Evolutionary conservation across 2,113 vertebrate species (phyloP).

Genomic region (Agelaius tricolor): DNA sequence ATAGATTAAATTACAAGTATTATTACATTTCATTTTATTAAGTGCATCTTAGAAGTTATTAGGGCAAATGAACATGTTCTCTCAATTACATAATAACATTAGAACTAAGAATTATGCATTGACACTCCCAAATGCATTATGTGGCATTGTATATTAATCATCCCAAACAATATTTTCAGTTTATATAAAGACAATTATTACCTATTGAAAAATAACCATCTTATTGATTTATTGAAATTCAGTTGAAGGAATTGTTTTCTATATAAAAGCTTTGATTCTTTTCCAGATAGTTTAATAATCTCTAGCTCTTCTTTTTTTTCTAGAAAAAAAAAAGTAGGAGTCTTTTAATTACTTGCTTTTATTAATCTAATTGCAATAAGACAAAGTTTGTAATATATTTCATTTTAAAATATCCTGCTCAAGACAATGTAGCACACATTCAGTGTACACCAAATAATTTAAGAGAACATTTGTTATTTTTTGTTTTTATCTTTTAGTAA

Average conservation of each 20-base stretch:
- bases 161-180: slow-evolving; percentile 85
- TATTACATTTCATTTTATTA: slow-evolving; percentile 98
- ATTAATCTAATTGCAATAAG: slow-evolving; percentile 45
- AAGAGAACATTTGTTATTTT: background rate
- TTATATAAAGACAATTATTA: slow-evolving; percentile 84
- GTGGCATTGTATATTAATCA: slow-evolving; percentile 84
- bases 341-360: slow-evolving; percentile 41
- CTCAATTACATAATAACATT: slow-evolving; percentile 84
- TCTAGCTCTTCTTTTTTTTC: background rate
- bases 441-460: background rate
- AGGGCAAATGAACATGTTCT: slow-evolving; percentile 89
- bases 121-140: slow-evolving; percentile 84
- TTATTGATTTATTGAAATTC: slow-evolving; percentile 77
- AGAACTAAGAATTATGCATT: slow-evolving; percentile 84
- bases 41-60: slow-evolving; percentile 96
- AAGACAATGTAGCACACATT: background rate
- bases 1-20: slow-evolving; percentile 99
- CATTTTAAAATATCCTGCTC: background rate
- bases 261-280: slow-evolving; percentile 48
- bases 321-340: background rate
- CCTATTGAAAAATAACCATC: slow-evolving; percentile 79
- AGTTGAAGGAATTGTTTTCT: slow-evolving; percentile 52
- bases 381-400: slow-evolving; percentile 37
- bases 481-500: background rate
- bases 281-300: slow-evolving; percentile 31